A percentile compares a stretch with the other conserved stretches of the same genome.
These are phyloP conservation scores for Sycophila sp. DNA, from an alignment of 1,140 invertebrate species.

Conservation along the genomic window DNA sequence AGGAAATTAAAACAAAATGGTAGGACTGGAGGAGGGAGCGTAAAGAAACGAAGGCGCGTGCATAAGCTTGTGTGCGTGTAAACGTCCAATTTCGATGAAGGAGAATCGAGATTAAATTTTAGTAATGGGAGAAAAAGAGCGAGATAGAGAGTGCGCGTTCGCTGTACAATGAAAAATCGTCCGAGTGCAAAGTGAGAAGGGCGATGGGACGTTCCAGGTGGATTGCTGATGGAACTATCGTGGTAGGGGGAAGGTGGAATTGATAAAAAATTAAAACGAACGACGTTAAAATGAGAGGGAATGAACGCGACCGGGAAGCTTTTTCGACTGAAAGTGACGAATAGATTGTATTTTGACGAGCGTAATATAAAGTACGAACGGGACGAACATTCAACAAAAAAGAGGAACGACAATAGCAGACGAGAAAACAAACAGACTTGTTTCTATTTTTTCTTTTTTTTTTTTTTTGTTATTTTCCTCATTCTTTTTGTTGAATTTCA, in stretches of 20 bases:
- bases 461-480: too few species aligned
- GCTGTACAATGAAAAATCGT: slow-evolving; percentile 13
- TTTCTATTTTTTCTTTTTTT: too few species aligned
- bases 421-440: too few species aligned
- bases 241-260: neutral
- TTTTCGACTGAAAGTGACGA: slow-evolving; percentile 10
- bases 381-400: neutral
- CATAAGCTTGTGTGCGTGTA: too few species aligned
- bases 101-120: slow-evolving; percentile 17
- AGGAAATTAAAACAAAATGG: neutral
- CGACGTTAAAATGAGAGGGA: slow-evolving; percentile 7
- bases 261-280: slow-evolving; percentile 28
- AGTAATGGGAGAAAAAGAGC: neutral
- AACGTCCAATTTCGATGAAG: neutral
- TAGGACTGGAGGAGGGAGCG: neutral
- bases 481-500: too few species aligned
- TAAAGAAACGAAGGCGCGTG: too few species aligned
- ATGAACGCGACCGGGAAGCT: neutral
- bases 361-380: slow-evolving; percentile 5
- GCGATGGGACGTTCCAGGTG: too few species aligned
- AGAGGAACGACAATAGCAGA: neutral
- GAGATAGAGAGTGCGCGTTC: neutral
- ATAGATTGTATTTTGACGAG: slow-evolving; percentile 16
- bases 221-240: too few species aligned
- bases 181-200: neutral